These are phyloP conservation scores for Gymnoscopelus microlampas DNA, from an alignment of 2,797 vertebrate genomes.

Conservation along the genomic window DNA sequence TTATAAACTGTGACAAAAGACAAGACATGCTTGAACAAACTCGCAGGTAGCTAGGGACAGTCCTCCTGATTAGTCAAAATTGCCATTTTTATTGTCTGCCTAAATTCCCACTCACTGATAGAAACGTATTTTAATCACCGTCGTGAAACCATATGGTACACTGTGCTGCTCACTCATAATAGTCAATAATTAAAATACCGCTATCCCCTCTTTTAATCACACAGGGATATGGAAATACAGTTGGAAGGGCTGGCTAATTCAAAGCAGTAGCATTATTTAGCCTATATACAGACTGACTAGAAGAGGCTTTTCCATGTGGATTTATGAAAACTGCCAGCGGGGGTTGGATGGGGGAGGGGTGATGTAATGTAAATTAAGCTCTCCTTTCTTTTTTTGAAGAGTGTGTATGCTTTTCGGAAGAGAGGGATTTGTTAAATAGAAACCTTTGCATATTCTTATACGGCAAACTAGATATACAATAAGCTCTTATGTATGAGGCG, in stretches of 20 bases:
- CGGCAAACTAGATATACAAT: slow-evolving; percentile 11
- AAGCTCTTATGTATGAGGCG: slow-evolving; percentile 31
- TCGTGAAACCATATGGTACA: not conserved
- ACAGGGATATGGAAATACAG: not conserved
- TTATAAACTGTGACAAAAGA: slow-evolving; percentile 78
- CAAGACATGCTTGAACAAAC: slow-evolving; percentile 63
- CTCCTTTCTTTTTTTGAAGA: slow-evolving; percentile 29
- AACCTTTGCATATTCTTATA: slow-evolving; percentile 31
- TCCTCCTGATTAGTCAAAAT: slow-evolving; percentile 55
- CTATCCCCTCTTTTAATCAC: slow-evolving; percentile 5
- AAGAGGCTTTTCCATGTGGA: slow-evolving; percentile 13
- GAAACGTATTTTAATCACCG: slow-evolving; percentile 28
- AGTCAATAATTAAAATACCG: slow-evolving; percentile 21
- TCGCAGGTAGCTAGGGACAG: slow-evolving; percentile 59
- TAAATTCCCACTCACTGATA: slow-evolving; percentile 41
- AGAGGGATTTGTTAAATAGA: slow-evolving; percentile 41
- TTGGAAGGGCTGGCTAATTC: slow-evolving; percentile 10
- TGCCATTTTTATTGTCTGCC: slow-evolving; percentile 36
- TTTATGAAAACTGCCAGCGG: slow-evolving; percentile 31
- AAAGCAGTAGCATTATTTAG: slow-evolving; percentile 34
- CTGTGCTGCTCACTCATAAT: slow-evolving; percentile 14
- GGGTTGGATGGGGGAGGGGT: slow-evolving; percentile 22
- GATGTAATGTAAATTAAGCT: slow-evolving; percentile 43
- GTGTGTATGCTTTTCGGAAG: slow-evolving; percentile 41
- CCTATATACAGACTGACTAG: slow-evolving; percentile 14